Conservation (phyloP, 2,797 vertebrate species). For the Chelon auratus region DNA sequence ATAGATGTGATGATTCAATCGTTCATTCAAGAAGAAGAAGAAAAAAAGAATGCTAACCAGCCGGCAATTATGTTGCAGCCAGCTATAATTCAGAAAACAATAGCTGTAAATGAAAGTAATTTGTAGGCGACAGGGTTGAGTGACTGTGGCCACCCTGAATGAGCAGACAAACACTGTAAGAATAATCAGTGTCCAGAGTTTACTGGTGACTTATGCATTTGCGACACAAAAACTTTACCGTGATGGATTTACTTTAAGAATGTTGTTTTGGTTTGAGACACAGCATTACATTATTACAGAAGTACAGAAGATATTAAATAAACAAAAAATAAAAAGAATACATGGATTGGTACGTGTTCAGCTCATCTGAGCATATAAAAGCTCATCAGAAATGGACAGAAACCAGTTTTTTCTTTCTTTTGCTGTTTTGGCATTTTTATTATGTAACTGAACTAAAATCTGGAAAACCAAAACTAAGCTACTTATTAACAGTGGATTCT, state of each 20-base stretch:
- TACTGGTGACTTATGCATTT: neutral
- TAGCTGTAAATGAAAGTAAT: neutral
- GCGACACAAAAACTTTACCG: neutral
- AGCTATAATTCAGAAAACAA: neutral
- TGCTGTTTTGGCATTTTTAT: neutral
- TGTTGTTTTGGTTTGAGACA: neutral
- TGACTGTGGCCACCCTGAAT: neutral
- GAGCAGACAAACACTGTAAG: neutral
- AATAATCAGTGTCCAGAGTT: neutral
- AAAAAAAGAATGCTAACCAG: neutral
- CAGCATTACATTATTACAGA: neutral
- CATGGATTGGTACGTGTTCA: neutral
- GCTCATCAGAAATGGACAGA: neutral
- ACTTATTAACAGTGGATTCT: neutral
- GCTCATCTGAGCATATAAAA: neutral
- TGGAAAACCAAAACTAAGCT: neutral
- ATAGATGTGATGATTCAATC: constrained; percentile 15
- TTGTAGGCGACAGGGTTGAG: neutral
- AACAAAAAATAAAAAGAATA: neutral
- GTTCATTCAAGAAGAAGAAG: neutral
- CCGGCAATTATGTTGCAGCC: constrained; percentile 5
- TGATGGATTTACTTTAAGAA: neutral
- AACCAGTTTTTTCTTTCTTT: neutral
- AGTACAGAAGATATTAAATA: neutral
- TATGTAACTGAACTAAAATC: neutral